phyloP scores from a whole-genome alignment of 2,113 vertebrate genomes.

The Rhizomys pruinosus region DNA sequence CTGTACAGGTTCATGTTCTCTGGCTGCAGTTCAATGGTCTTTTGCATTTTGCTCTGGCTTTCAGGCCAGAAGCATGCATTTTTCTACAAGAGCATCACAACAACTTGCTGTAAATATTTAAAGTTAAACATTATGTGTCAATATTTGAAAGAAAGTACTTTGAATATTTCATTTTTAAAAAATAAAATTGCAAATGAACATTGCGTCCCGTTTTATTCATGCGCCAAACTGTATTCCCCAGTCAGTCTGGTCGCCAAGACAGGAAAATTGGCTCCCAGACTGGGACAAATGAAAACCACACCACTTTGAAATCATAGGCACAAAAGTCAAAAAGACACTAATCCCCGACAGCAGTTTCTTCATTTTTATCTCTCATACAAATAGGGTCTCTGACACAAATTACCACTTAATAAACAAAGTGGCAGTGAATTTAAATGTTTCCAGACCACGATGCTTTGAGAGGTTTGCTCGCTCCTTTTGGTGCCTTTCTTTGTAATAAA shows the following conservation, averaged over 20 bases:
- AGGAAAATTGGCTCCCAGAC: slow-evolving; percentile 46
- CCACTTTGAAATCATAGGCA: slow-evolving; percentile 55
- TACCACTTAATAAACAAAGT: slow-evolving; percentile 48
- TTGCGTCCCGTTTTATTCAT: slow-evolving; percentile 68
- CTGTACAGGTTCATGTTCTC: slow-evolving; percentile 89
- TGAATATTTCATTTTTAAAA: slow-evolving; percentile 93
- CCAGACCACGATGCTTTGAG: slow-evolving; percentile 20
- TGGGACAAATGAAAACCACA: slow-evolving; percentile 2
- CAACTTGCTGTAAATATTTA: slow-evolving; percentile 90
- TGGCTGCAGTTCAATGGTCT: slow-evolving; percentile 89
- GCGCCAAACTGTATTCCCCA: slow-evolving; percentile 49
- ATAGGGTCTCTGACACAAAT: slow-evolving; percentile 60
- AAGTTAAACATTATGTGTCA: slow-evolving; percentile 90
- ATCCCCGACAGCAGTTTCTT: slow-evolving; percentile 28
- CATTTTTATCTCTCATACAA: slow-evolving; percentile 66
- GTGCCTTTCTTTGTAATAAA: slow-evolving; percentile 43
- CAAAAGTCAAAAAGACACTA: slow-evolving; percentile 52
- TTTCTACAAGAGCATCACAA: slow-evolving; percentile 90
- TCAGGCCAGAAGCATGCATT: slow-evolving; percentile 90
- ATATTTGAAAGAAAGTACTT: slow-evolving; percentile 93
- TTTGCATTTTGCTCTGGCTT: slow-evolving; percentile 91
- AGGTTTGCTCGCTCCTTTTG: background rate
- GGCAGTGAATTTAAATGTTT: slow-evolving; percentile 56
- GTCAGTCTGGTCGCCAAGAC: slow-evolving; percentile 33
- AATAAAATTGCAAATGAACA: slow-evolving; percentile 90